Percentiles rank a stretch among this genome's conserved stretches.
Evolutionary conservation across 2,888 invertebrate species (phyloP).

Genomic region (Sarcophaga subvicina): DNA sequence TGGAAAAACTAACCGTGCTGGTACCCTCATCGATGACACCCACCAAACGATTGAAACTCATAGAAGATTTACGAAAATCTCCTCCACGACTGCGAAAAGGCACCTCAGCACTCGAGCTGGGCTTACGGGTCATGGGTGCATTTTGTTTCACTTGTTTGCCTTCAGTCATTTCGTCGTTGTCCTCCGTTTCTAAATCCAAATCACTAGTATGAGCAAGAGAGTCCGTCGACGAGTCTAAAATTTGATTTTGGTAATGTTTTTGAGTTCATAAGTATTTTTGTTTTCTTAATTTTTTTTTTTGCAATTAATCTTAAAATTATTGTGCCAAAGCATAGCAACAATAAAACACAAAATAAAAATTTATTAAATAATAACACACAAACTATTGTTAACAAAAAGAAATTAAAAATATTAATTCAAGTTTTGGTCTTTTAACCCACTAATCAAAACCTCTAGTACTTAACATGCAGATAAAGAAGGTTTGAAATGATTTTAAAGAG

Average conservation of each 20-base stretch:
- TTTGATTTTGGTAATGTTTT: constrained; percentile 20
- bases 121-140: constrained; percentile 25
- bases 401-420: not conserved
- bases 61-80: constrained; percentile 74
- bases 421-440: not conserved
- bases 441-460: not conserved
- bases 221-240: constrained; percentile 58
- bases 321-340: constrained; percentile 2
- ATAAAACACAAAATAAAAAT: not conserved
- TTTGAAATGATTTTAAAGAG: not conserved
- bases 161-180: constrained; percentile 73
- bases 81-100: constrained; percentile 76
- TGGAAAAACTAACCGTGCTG: constrained; percentile 92
- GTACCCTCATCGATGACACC: constrained; percentile 98
- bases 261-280: constrained; percentile 10
- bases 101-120: constrained; percentile 74
- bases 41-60: constrained; percentile 83
- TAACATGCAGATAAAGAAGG: no score
- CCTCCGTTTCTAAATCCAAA: constrained; percentile 18
- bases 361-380: not conserved
- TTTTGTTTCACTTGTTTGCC: constrained; percentile 70
- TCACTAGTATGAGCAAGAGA: constrained; percentile 22
- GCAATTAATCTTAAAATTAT: constrained; percentile 14
- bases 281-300: not conserved
- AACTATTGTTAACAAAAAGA: not conserved